A percentile compares a stretch with the other conserved stretches of the same genome.
Conservation (phyloP, 2,113 vertebrate genomes). For the Strix aluco region DNA sequence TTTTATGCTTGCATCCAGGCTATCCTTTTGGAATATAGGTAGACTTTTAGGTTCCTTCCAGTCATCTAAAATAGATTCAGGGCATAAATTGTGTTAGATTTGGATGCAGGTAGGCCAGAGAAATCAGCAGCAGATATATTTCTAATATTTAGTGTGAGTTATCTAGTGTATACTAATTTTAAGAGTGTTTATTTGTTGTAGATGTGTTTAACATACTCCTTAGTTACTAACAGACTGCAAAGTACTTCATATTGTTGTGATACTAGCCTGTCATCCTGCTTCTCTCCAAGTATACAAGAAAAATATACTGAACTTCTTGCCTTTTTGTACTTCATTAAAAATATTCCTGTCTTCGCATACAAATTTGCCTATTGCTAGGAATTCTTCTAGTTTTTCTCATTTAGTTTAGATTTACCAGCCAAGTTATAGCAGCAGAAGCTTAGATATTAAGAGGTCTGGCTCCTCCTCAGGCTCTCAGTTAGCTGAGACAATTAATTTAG, state of each 20-base stretch:
- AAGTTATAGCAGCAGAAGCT: background rate
- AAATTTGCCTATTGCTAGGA: background rate
- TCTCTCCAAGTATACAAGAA: background rate
- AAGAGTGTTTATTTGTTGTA: background rate
- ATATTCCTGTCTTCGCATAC: background rate
- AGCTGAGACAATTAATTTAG: background rate
- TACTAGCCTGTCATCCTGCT: background rate
- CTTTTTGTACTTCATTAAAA: background rate
- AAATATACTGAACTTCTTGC: background rate
- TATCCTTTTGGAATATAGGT: background rate
- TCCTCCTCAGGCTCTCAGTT: background rate
- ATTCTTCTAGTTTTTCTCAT: background rate
- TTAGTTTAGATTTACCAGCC: background rate
- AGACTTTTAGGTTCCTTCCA: background rate
- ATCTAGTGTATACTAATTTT: background rate
- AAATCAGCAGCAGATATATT: background rate
- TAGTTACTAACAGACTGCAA: conserved; percentile 11
- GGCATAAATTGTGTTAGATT: background rate
- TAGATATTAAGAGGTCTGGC: background rate
- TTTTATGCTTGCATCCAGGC: background rate
- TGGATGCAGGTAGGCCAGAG: background rate
- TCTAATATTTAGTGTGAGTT: background rate
- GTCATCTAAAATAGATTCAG: background rate
- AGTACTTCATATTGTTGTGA: background rate
- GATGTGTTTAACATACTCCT: background rate